These are phyloP conservation scores for Coptodon rendalli DNA, from an alignment of 2,113 vertebrate species.

Conservation along the genomic window DNA sequence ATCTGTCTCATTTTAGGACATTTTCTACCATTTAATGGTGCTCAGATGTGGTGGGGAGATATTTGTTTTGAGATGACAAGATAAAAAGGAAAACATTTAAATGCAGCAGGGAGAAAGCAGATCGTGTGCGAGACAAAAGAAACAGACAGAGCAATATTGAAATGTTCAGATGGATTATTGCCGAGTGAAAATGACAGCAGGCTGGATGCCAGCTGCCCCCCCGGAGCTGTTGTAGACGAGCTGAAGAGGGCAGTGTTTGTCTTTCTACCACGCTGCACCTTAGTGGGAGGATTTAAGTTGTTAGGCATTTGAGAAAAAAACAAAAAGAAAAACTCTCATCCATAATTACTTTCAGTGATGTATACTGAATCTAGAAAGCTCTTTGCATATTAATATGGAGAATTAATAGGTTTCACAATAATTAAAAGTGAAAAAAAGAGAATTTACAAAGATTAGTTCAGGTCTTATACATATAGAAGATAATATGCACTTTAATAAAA, in stretches of 20 bases:
- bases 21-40: not conserved
- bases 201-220: not conserved
- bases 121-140: not conserved
- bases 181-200: not conserved
- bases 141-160: not conserved
- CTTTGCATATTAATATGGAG: slow-evolving; percentile 19
- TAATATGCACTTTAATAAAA: slow-evolving; percentile 1
- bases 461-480: slow-evolving; percentile 34
- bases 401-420: slow-evolving; percentile 40
- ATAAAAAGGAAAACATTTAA: not conserved
- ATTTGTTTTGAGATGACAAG: not conserved
- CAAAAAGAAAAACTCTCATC: not conserved
- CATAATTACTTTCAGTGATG: slow-evolving; percentile 48
- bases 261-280: not conserved
- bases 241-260: slow-evolving; percentile 59
- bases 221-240: not conserved
- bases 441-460: slow-evolving; percentile 43
- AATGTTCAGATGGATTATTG: slow-evolving; percentile 4
- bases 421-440: slow-evolving; percentile 26
- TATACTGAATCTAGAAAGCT: slow-evolving; percentile 26
- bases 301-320: not conserved
- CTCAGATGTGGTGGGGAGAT: not conserved
- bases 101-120: not conserved
- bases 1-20: not conserved
- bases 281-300: not conserved